Percentiles rank a stretch among this genome's conserved stretches.
Evolutionary conservation across 2,888 invertebrate genomes (phyloP).

Genomic region (Sesia bembeciformis): DNA sequence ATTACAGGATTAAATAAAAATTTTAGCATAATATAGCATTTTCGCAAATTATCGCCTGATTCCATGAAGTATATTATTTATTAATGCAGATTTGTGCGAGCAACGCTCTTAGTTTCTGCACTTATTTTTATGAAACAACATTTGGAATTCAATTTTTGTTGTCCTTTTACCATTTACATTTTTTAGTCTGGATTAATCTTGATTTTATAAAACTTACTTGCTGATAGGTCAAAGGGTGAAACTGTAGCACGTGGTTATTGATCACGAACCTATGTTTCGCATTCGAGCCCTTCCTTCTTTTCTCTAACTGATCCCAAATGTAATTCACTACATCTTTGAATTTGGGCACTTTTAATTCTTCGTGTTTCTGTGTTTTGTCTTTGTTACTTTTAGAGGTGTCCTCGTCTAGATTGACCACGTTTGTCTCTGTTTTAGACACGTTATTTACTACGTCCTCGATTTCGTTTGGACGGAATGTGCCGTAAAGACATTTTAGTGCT

Average conservation of each 20-base stretch:
- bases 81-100: too few species aligned
- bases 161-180: too few species aligned
- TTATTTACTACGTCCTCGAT: constrained; percentile 68
- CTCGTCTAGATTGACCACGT: constrained; percentile 38
- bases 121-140: too few species aligned
- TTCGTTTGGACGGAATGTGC: constrained; percentile 72
- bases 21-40: too few species aligned
- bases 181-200: too few species aligned
- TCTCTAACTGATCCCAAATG: constrained; percentile 79
- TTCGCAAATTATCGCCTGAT: too few species aligned
- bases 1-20: too few species aligned
- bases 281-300: constrained; percentile 73
- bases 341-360: constrained; percentile 75
- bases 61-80: too few species aligned
- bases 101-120: too few species aligned
- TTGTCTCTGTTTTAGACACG: constrained; percentile 48
- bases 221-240: constrained; percentile 79
- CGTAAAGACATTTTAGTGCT: constrained; percentile 83
- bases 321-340: constrained; percentile 83
- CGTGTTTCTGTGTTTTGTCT: constrained; percentile 30
- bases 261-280: constrained; percentile 74
- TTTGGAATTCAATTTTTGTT: too few species aligned
- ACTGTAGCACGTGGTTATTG: constrained; percentile 81
- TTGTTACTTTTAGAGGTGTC: constrained; percentile 55
- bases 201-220: constrained; percentile 71